Conservation (phyloP, 2,113 vertebrate species). For the Pleuronectes platessa region DNA sequence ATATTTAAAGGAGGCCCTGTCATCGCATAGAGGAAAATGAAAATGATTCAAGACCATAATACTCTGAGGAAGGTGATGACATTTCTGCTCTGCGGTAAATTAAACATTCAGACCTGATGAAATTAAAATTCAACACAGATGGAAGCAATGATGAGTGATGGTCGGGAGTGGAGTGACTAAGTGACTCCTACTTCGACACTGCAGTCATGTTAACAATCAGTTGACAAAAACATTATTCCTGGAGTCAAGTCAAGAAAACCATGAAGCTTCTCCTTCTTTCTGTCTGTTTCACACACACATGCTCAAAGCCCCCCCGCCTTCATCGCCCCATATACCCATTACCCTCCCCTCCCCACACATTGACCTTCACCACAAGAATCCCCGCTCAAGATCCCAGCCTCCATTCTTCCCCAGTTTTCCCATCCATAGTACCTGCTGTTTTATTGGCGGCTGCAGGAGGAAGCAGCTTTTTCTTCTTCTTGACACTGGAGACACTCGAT, state of each 20-base stretch:
- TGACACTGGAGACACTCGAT: slow-evolving; percentile 4
- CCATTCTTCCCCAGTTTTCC: slow-evolving; percentile 50
- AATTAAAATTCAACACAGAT: not conserved
- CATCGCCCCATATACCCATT: not conserved
- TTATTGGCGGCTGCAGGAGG: slow-evolving; percentile 41
- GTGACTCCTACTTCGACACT: not conserved
- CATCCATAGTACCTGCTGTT: slow-evolving; percentile 43
- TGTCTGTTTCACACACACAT: not conserved
- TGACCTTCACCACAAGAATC: slow-evolving; percentile 47
- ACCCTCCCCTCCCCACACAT: slow-evolving; percentile 14
- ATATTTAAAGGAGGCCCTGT: not conserved
- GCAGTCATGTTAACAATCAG: not conserved
- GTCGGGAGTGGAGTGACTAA: not conserved
- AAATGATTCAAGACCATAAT: not conserved
- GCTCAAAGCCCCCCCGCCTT: not conserved
- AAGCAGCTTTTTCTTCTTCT: slow-evolving; percentile 30
- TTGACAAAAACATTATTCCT: slow-evolving; percentile 25
- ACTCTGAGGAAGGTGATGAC: too few species aligned
- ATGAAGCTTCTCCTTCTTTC: not conserved
- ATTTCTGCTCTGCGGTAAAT: not conserved
- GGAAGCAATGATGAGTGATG: slow-evolving; percentile 24
- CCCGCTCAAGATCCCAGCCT: slow-evolving; percentile 16
- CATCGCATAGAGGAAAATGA: not conserved
- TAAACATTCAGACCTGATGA: not conserved
- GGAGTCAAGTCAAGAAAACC: slow-evolving; percentile 13